These are phyloP conservation scores for Scaptodrosophila latifasciaeformis DNA, from an alignment of 2,888 invertebrate species.

Conservation along the genomic window DNA sequence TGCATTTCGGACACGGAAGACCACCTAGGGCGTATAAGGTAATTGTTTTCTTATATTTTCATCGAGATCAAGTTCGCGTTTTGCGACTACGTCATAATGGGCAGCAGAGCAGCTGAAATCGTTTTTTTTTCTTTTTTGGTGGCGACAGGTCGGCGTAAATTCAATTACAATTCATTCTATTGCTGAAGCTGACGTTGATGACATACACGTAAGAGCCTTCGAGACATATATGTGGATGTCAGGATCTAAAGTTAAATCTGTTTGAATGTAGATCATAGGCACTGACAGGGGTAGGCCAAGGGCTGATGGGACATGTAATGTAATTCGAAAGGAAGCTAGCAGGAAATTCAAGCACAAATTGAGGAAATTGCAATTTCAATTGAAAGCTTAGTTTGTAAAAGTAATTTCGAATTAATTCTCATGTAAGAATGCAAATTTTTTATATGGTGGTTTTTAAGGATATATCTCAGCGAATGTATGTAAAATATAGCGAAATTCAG, in stretches of 20 bases:
- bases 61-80: conserved; percentile 22
- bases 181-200: conserved; percentile 4
- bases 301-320: too few species aligned
- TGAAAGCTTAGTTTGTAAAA: conserved; percentile 50
- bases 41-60: conserved; percentile 53
- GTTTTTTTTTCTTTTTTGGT: not conserved
- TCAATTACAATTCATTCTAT: too few species aligned
- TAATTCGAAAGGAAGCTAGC: conserved; percentile 15
- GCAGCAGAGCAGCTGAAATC: not conserved
- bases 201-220: conserved; percentile 34
- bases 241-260: too few species aligned
- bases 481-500: too few species aligned
- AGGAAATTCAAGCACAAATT: conserved; percentile 57
- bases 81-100: not conserved
- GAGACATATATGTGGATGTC: too few species aligned
- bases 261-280: too few species aligned
- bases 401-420: too few species aligned
- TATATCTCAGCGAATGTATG: too few species aligned
- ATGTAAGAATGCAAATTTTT: too few species aligned
- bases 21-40: conserved; percentile 47
- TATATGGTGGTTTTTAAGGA: too few species aligned
- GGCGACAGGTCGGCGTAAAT: conserved; percentile 46
- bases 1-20: conserved; percentile 14
- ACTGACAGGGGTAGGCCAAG: too few species aligned
- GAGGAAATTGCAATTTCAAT: conserved; percentile 62